These are phyloP conservation scores for Drosophila tristis DNA, from an alignment of 1,140 invertebrate genomes.

Conservation along the genomic window DNA sequence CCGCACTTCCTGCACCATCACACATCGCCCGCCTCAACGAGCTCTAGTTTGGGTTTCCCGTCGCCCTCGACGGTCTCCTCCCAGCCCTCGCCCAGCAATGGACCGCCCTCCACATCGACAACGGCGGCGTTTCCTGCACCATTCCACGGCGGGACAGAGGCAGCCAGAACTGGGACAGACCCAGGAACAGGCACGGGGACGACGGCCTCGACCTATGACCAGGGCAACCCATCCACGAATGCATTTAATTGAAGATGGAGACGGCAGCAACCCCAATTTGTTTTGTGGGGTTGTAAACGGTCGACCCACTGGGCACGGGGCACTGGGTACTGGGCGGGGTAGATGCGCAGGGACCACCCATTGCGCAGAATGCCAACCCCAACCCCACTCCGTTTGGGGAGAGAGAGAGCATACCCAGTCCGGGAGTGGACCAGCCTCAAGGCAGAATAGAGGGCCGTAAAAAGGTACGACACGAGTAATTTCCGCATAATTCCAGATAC, in stretches of 20 bases:
- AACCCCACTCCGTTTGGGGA: too few species aligned
- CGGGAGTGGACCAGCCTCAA: slow-evolving; percentile 8
- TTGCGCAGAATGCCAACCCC: slow-evolving; percentile 40
- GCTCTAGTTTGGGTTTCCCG: slow-evolving; percentile 77
- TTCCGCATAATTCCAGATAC: slow-evolving; percentile 69
- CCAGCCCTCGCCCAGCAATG: slow-evolving; percentile 81
- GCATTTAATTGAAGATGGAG: slow-evolving; percentile 76
- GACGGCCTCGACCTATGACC: slow-evolving; percentile 69
- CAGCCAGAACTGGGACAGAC: slow-evolving; percentile 19
- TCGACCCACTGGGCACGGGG: slow-evolving; percentile 5
- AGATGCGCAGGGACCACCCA: slow-evolving; percentile 66
- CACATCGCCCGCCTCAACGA: slow-evolving; percentile 59
- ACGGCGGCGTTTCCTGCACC: slow-evolving; percentile 35
- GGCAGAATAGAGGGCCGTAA: slow-evolving; percentile 19
- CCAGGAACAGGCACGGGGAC: slow-evolving; percentile 2
- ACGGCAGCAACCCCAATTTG: slow-evolving; percentile 68
- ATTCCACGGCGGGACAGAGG: slow-evolving; percentile 21
- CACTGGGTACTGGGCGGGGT: too few species aligned
- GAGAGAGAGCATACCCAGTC: too few species aligned
- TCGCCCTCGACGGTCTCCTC: slow-evolving; percentile 72
- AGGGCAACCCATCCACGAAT: slow-evolving; percentile 76
- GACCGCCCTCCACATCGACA: slow-evolving; percentile 67
- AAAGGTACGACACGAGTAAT: slow-evolving; percentile 51
- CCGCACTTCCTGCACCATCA: slow-evolving; percentile 47
- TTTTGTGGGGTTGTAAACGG: slow-evolving; percentile 18